Base-by-base conservation (phyloP, 2,888 invertebrate species). In the Cremastinae sp. region DNA sequence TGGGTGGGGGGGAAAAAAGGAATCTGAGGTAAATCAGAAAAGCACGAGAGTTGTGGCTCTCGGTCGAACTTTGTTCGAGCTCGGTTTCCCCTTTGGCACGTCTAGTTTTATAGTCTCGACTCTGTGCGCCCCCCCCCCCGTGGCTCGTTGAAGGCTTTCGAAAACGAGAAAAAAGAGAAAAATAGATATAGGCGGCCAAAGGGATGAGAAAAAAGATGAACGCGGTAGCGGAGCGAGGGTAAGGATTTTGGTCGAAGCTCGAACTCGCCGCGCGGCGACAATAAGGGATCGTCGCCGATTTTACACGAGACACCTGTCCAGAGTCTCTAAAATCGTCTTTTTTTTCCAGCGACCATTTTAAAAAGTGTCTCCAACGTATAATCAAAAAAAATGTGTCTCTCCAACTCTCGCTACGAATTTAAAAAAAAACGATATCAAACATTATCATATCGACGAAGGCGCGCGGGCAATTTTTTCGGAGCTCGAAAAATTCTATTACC, bases 61-160 rank as follows among this genome's bases (percentile, higher is more conserved):
- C 73, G 77, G 43, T 59, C 62, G 59, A 72, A 79, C 75, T 76
- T 69, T 75, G 76, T 65, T 75, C 72, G 71, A 80, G 78, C 76
- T 69, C 41, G 72, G 71, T 75, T 79, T 68, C 61, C 34, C 74
- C 74, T 79, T 79, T 74, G 71, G 75, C 78, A 74, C 71, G 74
- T 78, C 65, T 68, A 54, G 45, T 43, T 62, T 41, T 73, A 73
- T 58, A 53, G n/a, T n/a, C 65, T 62, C 58, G 38, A 34, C 59
- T n/a, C n/a, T 56, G 41, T 56, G 49, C 47, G 59, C 61, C 65
- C 47, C 51, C 41, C 47, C 53, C 61, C 65, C 47, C 51, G 54
- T 10, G 64, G 34, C 70, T 62, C 20, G 34, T 41, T 41, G 9
- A 54, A 70, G 49, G 54, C 58, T 53, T 34, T 28, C 3, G 9